Percentiles rank a stretch among this genome's conserved stretches.
phyloP scores from a whole-genome alignment of 2,888 invertebrate species.

The Tetramorium bicarinatum region DNA sequence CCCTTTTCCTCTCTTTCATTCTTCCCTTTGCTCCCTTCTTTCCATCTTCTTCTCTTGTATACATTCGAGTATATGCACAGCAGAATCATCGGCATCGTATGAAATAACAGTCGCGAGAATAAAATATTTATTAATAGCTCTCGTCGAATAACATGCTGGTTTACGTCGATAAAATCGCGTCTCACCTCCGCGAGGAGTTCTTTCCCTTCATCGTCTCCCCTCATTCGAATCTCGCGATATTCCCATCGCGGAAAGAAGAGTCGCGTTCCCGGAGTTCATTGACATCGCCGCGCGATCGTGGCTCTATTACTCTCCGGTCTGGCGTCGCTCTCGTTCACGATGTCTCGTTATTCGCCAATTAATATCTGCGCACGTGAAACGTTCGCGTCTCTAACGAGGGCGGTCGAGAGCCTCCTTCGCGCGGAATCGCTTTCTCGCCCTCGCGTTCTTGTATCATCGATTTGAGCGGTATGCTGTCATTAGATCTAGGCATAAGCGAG shows the following conservation, averaged over 20 bases:
- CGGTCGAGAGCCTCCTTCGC: not conserved
- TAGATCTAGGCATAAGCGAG: not conserved
- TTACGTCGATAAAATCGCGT: not conserved
- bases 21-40: too few relatives aligned
- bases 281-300: slow-evolving; percentile 14
- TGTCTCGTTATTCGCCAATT: slow-evolving; percentile 36
- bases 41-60: not conserved
- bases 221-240: slow-evolving; percentile 15
- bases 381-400: slow-evolving; percentile 16
- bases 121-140: slow-evolving; percentile 52
- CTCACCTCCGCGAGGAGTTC: not conserved
- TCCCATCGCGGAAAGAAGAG: slow-evolving; percentile 27
- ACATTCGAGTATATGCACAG: not conserved
- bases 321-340: slow-evolving; percentile 13
- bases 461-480: not conserved
- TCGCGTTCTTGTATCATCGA: not conserved
- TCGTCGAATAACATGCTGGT: slow-evolving; percentile 35
- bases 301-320: slow-evolving; percentile 19
- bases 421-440: not conserved
- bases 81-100: not conserved
- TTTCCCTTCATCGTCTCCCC: not conserved
- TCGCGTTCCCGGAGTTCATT: slow-evolving; percentile 42
- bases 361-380: slow-evolving; percentile 39
- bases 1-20: not conserved
- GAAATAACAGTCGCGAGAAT: slow-evolving; percentile 17